Percentiles rank a stretch among this genome's conserved stretches.
phyloP scores from a whole-genome alignment of 2,797 vertebrate species.

The Cottoperca gobio region DNA sequence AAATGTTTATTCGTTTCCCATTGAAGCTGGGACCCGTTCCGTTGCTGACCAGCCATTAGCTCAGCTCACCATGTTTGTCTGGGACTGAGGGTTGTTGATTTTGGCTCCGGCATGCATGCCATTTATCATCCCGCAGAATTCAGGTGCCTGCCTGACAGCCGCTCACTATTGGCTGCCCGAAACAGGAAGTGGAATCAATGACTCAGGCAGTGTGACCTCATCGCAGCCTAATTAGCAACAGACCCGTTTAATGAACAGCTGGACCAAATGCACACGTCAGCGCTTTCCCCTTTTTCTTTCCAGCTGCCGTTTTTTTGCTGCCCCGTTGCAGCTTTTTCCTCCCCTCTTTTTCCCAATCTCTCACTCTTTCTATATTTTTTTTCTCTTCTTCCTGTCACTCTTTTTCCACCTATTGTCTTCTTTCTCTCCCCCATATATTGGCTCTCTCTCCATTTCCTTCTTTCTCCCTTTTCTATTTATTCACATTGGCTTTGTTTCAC shows the following conservation, averaged over 20 bases:
- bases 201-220: slow-evolving; percentile 84
- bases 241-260: slow-evolving; percentile 85
- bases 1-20: slow-evolving; percentile 61
- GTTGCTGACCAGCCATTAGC: slow-evolving; percentile 66
- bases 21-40: slow-evolving; percentile 37
- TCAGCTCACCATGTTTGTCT: slow-evolving; percentile 62
- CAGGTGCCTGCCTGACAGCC: slow-evolving; percentile 75
- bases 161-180: slow-evolving; percentile 71
- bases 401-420: neutral
- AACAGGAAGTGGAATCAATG: slow-evolving; percentile 85
- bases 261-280: slow-evolving; percentile 78
- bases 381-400: neutral
- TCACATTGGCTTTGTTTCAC: slow-evolving; percentile 30
- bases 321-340: slow-evolving; percentile 26
- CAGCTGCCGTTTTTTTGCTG: slow-evolving; percentile 57
- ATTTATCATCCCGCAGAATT: slow-evolving; percentile 79
- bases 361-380: neutral
- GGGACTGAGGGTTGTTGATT: slow-evolving; percentile 69
- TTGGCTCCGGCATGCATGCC: slow-evolving; percentile 59
- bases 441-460: slow-evolving; percentile 14
- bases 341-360: neutral
- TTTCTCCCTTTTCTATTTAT: slow-evolving; percentile 1
- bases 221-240: slow-evolving; percentile 84
- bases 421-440: neutral
- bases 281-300: slow-evolving; percentile 63